Conservation (phyloP, 1,140 invertebrate species). For the Metopolophium dirhodum region DNA sequence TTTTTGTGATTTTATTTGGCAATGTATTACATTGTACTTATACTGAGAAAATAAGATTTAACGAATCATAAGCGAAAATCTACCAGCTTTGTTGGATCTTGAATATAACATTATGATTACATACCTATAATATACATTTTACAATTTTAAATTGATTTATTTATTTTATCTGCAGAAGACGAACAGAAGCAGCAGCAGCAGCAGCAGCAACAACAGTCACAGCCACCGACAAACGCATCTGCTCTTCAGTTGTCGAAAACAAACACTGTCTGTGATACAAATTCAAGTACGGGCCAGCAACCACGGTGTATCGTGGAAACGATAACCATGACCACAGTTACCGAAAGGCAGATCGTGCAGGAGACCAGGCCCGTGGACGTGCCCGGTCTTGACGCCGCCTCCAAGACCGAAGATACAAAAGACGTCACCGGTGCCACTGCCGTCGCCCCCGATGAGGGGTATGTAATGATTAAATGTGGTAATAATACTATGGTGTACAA, state of each 20-base stretch:
- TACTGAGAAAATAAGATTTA: neutral
- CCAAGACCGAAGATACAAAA: constrained; percentile 45
- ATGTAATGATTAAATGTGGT: constrained; percentile 66
- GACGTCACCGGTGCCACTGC: constrained; percentile 62
- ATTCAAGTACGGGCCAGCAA: constrained; percentile 3
- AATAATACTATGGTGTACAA: constrained; percentile 63
- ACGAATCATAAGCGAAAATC: neutral
- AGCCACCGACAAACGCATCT: neutral
- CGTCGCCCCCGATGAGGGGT: constrained; percentile 62
- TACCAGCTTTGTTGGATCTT: neutral
- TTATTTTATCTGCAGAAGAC: neutral
- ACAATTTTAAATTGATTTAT: neutral
- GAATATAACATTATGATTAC: neutral
- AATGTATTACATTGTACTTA: neutral
- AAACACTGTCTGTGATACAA: constrained; percentile 23
- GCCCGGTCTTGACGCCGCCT: neutral
- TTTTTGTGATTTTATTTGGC: neutral
- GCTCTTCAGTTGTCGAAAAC: constrained; percentile 18
- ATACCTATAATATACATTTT: neutral
- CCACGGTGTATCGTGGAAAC: constrained; percentile 72
- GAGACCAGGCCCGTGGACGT: constrained; percentile 61
- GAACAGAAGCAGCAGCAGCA: neutral
- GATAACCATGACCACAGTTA: constrained; percentile 74
- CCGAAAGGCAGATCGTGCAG: constrained; percentile 70
- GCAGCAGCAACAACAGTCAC: neutral